A percentile compares a stretch with the other conserved stretches of the same genome.
phyloP scores from a whole-genome alignment of 2,797 vertebrate genomes.

The Octomys mimax region DNA sequence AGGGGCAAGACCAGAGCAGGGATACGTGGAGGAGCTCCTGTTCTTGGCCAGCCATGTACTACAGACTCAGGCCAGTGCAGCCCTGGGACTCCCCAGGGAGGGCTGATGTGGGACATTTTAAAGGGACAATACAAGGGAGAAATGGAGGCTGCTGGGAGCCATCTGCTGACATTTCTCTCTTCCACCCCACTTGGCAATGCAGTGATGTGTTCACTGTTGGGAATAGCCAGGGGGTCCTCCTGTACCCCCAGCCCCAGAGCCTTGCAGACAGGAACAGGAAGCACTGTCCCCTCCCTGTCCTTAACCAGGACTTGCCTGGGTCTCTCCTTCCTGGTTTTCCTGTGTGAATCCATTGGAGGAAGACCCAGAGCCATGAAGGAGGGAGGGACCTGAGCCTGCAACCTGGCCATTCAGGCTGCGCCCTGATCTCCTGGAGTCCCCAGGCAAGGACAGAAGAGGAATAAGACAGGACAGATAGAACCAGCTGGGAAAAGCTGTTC shows the following conservation, averaged over 20 bases:
- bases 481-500: not conserved
- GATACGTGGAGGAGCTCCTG: not conserved
- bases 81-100: not conserved
- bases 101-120: not conserved
- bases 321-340: not conserved
- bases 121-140: not conserved
- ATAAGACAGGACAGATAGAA: not conserved
- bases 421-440: not conserved
- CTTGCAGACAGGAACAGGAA: not conserved
- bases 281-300: accelerated
- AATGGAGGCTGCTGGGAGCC: not conserved
- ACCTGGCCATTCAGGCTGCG: not conserved
- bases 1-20: not conserved
- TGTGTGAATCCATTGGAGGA: not conserved
- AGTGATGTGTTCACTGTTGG: not conserved
- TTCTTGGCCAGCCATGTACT: not conserved
- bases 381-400: not conserved
- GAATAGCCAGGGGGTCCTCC: not conserved
- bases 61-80: not conserved
- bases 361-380: not conserved
- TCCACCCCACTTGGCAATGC: not conserved
- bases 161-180: not conserved
- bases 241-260: not conserved
- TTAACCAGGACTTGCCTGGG: not conserved
- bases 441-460: not conserved